These are phyloP conservation scores for Helicoverpa armigera DNA, from an alignment of 1,140 invertebrate species.

Conservation along the genomic window DNA sequence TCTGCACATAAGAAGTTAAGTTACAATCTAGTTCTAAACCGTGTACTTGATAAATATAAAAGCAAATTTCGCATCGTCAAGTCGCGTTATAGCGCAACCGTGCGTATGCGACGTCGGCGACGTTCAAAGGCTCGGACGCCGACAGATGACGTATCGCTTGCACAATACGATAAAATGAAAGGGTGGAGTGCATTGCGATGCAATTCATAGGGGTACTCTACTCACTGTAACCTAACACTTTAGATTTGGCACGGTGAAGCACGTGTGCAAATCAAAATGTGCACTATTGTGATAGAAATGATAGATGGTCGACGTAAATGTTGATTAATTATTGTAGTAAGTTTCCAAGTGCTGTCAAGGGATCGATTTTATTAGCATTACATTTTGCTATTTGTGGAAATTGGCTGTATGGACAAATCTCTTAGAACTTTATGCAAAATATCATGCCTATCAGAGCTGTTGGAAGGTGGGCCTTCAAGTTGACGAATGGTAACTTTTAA, in stretches of 20 bases:
- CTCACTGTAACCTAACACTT: conserved; percentile 79
- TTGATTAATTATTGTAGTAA: conserved; percentile 25
- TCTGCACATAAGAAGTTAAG: conserved; percentile 4
- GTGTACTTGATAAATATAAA: conserved; percentile 28
- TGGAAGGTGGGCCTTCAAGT: no score
- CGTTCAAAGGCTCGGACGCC: conserved; percentile 68
- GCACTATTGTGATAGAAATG: conserved; percentile 50
- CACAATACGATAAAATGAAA: conserved; percentile 79
- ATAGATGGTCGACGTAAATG: conserved; percentile 49
- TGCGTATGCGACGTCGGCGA: conserved; percentile 66
- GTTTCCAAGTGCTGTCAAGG: conserved; percentile 16
- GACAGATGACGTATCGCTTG: conserved; percentile 83
- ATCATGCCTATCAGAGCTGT: no score
- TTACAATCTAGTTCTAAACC: conserved; percentile 18
- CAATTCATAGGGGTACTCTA: conserved; percentile 82
- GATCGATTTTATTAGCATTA: background rate
- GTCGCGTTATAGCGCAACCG: conserved; percentile 33
- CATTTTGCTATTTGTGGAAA: background rate
- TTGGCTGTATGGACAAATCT: no score
- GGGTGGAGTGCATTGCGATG: conserved; percentile 81
- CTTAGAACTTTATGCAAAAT: no score
- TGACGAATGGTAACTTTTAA: no score
- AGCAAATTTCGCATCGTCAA: conserved; percentile 40
- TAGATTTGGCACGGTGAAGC: conserved; percentile 70
- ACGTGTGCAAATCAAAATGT: conserved; percentile 69